A percentile compares a stretch with the other conserved stretches of the same genome.
Conservation (phyloP, 2,797 vertebrate genomes). For the Rachycentron canadum region DNA sequence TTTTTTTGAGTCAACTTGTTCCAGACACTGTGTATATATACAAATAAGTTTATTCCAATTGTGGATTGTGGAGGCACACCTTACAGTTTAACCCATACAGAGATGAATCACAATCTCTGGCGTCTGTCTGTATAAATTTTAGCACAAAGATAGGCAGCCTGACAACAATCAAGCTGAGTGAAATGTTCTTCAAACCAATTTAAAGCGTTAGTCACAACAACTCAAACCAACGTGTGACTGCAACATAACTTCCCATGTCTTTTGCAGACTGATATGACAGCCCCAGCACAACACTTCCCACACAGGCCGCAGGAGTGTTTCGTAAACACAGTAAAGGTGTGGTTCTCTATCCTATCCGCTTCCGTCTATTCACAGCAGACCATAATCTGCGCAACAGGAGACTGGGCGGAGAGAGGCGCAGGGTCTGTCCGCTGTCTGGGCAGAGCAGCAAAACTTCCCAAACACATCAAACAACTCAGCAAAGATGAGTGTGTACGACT, state of each 20-base stretch:
- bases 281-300: slow-evolving; percentile 25
- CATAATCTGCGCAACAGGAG: slow-evolving; percentile 77
- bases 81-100: neutral
- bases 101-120: neutral
- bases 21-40: neutral
- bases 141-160: neutral
- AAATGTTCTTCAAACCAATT: neutral
- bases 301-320: slow-evolving; percentile 49
- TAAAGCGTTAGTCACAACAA: neutral
- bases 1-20: neutral
- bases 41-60: neutral
- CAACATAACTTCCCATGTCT: neutral
- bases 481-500: slow-evolving; percentile 79
- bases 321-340: slow-evolving; percentile 80
- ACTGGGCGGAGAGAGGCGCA: slow-evolving; percentile 53
- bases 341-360: slow-evolving; percentile 74
- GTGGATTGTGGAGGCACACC: neutral
- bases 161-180: neutral
- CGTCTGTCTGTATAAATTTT: neutral
- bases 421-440: slow-evolving; percentile 37
- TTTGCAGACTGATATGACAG: neutral
- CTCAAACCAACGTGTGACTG: neutral
- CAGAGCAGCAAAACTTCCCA: slow-evolving; percentile 27
- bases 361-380: slow-evolving; percentile 74
- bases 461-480: neutral